Conservation (phyloP, 2,888 invertebrate species). For the Phortica magna region DNA sequence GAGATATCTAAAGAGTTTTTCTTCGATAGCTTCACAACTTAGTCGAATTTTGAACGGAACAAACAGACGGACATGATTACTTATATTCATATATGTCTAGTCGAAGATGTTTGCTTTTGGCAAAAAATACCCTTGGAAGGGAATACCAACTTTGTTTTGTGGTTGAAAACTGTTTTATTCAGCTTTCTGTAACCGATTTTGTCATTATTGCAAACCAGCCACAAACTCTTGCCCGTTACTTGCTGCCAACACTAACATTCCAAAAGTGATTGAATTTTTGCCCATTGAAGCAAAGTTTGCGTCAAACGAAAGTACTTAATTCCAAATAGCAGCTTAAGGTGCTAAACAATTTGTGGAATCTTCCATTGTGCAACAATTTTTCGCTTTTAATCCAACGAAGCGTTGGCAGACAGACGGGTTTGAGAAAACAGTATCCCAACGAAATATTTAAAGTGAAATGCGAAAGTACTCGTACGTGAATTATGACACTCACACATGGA, state of each 20-base stretch:
- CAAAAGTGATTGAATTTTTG: slow-evolving; percentile 63
- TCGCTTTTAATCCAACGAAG: background rate
- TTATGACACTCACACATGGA: background rate
- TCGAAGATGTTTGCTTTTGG: too few relatives aligned
- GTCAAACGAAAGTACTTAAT: slow-evolving; percentile 30
- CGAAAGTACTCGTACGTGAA: background rate
- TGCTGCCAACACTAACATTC: slow-evolving; percentile 44
- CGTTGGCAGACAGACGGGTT: background rate
- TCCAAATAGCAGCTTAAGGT: slow-evolving; percentile 26
- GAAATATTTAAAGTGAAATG: background rate
- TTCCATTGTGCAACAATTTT: background rate
- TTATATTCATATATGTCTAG: too few relatives aligned
- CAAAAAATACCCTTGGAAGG: too few relatives aligned
- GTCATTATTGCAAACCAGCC: background rate
- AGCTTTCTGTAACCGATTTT: background rate
- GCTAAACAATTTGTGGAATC: slow-evolving; percentile 10
- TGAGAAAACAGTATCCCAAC: background rate
- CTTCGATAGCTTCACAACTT: too few relatives aligned
- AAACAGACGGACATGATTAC: too few relatives aligned
- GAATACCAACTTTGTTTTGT: too few relatives aligned
- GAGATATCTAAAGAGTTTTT: too few relatives aligned
- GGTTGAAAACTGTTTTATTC: too few relatives aligned
- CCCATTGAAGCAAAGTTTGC: slow-evolving; percentile 55
- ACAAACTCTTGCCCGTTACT: background rate
- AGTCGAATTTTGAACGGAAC: too few relatives aligned